Percentiles rank a stretch among this genome's conserved stretches.
Evolutionary conservation across 35 echinoderm and acorn worm genomes (phyloP).

Genomic region (Eucidaris tribuloides): DNA sequence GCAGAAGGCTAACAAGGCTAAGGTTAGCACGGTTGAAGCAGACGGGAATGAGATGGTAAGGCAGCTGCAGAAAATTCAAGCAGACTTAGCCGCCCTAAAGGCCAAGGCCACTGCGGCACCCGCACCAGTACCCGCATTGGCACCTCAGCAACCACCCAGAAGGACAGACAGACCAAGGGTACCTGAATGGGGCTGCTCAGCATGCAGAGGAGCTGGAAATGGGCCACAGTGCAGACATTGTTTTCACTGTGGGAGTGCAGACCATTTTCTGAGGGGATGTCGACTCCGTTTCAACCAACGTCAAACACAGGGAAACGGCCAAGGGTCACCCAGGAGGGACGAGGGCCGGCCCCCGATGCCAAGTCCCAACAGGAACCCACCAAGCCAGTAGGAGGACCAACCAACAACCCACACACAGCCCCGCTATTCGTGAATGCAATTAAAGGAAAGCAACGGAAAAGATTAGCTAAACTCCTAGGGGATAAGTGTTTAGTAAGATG

Average conservation of each 20-base stretch:
- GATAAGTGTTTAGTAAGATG: slow-evolving; percentile 29
- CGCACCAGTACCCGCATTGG: too few relatives aligned
- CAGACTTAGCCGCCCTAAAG: slow-evolving; percentile 6
- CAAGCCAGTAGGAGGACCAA: neutral
- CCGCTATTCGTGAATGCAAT: too few relatives aligned
- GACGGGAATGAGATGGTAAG: neutral
- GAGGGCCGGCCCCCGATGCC: neutral
- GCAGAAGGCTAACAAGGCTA: neutral
- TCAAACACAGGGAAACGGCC: neutral
- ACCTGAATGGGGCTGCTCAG: slow-evolving; percentile 5
- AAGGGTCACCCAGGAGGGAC: neutral
- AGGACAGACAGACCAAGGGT: neutral
- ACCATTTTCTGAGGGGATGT: neutral
- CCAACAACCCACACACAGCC: neutral
- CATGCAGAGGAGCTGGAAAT: neutral
- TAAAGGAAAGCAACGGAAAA: neutral
- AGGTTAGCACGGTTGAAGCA: neutral
- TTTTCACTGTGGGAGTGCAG: neutral
- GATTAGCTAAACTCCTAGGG: slow-evolving; percentile 26
- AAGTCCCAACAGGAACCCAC: neutral
- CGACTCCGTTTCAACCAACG: neutral
- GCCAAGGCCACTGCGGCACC: neutral
- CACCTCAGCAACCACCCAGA: neutral
- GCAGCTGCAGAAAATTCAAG: slow-evolving; percentile 9
- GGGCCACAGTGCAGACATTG: slow-evolving; percentile 12